Base-by-base conservation (phyloP, 2,888 invertebrate species). In the Chouioia cunea region DNA sequence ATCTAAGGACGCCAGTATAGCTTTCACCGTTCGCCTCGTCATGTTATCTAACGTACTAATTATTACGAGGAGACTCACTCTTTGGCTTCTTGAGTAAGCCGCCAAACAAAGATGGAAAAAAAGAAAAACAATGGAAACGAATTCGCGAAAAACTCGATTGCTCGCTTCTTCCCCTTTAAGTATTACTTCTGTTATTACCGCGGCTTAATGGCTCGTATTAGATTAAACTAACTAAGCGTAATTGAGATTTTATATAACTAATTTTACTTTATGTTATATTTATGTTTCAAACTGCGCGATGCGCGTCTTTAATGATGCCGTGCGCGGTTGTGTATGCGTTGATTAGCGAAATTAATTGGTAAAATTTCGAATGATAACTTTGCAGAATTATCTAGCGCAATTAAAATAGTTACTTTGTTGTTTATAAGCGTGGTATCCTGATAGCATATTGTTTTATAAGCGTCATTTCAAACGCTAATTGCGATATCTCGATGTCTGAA, bases 41-140 rank as follows among this genome's bases (percentile, higher is more conserved):
- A 47, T 53, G 59, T 71, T 71, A 71, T 71, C 71, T 66, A 71
- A 71, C 63, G 48, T 47, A 58, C 71, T 71, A 71, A 71, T 71
- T 66, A 66, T 62, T 62, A 60, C 65, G 48, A 60, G 57, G 44
- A 56, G 46, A 58, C 18, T n/a, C 23, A 22, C 18, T 14, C 20
- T 52, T 52, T 52, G 10, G 10, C 36, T 52, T 52, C 43, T 15
- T n/a, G 47, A 18, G n/a, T 53, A 44, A 4, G 8, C 16, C 27
- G 44, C 63, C 63, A 16, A 65, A 65, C 4, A 4, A 53, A 47
- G 18, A 20, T 16, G 47, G 12, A 36, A 1, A 10, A 6, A 36
- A 36, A 8, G 36, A 36, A 18, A 47, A n/a, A 65, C 64, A 65
- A 65, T 65, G 64, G 36, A 23, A 20, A 43, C 44, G 63, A 12